Conservation (phyloP, 2,888 invertebrate genomes). For the Sinelater perroti region DNA sequence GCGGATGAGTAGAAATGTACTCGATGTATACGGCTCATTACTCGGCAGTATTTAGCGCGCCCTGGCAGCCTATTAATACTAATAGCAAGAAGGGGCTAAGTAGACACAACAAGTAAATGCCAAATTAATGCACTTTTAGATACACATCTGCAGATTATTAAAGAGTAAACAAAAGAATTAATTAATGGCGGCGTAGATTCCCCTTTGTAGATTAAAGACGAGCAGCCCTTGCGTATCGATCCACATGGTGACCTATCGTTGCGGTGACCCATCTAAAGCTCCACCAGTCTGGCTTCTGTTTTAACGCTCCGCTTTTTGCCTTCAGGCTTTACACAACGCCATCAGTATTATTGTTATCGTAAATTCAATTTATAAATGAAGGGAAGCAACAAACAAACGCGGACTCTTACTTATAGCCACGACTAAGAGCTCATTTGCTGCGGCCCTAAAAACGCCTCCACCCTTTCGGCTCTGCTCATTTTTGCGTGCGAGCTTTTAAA, state of each 20-base stretch:
- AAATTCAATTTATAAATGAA: conserved; percentile 27
- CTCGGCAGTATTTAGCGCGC: conserved; percentile 4
- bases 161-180: conserved; percentile 25
- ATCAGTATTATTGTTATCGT: conserved; percentile 28
- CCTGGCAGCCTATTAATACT: conserved; percentile 11
- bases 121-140: conserved; percentile 14
- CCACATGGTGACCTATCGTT: conserved; percentile 29
- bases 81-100: conserved; percentile 7
- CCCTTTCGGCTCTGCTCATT: conserved; percentile 18
- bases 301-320: conserved; percentile 23
- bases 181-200: conserved; percentile 19
- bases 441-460: conserved; percentile 12
- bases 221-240: conserved; percentile 22
- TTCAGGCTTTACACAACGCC: conserved; percentile 25
- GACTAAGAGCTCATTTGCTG: conserved; percentile 24
- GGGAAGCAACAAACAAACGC: conserved; percentile 19
- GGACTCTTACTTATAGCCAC: conserved; percentile 21
- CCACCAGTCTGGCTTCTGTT: conserved; percentile 21
- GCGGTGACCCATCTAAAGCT: conserved; percentile 27
- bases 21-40: conserved; percentile 2
- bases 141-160: conserved; percentile 18
- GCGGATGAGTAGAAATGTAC: conserved; percentile 9
- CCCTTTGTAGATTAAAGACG: conserved; percentile 27
- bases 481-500: conserved; percentile 24
- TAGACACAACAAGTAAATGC: conserved; percentile 15